A percentile compares a stretch with the other conserved stretches of the same genome.
Evolutionary conservation across 1,140 invertebrate genomes (phyloP).

Genomic region (Goniozus legneri): DNA sequence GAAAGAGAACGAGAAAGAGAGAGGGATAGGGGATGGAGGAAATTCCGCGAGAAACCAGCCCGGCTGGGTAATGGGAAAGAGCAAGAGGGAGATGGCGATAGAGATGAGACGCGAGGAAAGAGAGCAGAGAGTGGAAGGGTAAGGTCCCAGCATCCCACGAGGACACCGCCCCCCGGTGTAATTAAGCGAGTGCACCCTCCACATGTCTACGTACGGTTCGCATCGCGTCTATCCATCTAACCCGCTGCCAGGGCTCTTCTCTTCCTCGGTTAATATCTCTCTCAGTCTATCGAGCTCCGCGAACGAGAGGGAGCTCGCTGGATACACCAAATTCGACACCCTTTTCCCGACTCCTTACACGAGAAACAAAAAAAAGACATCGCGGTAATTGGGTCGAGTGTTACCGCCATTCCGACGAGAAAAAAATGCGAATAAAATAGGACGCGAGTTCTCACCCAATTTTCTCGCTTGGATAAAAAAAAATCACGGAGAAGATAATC

Average conservation of each 20-base stretch:
- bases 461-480: too few relatives aligned
- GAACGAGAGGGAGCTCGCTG: too few relatives aligned
- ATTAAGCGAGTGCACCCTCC: slow-evolving; percentile 55
- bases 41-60: neutral
- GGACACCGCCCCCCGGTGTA: slow-evolving; percentile 48
- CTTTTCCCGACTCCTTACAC: slow-evolving; percentile 4
- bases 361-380: slow-evolving; percentile 4
- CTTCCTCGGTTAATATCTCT: slow-evolving; percentile 30
- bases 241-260: slow-evolving; percentile 37
- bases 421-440: neutral
- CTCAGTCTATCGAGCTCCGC: too few relatives aligned
- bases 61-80: neutral
- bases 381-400: too few relatives aligned
- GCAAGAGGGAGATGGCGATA: neutral
- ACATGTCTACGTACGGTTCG: slow-evolving; percentile 51
- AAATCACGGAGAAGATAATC: too few relatives aligned
- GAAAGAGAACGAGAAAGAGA: slow-evolving; percentile 13
- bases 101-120: neutral
- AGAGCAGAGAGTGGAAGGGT: slow-evolving; percentile 20
- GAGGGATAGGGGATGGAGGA: neutral
- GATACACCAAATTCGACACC: too few relatives aligned
- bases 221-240: slow-evolving; percentile 49
- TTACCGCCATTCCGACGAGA: too few relatives aligned
- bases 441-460: too few relatives aligned
- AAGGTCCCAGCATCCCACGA: slow-evolving; percentile 48